A percentile compares a stretch with the other conserved stretches of the same genome.
phyloP scores from a whole-genome alignment of 1,140 invertebrate genomes.

The Orussus abietinus region DNA sequence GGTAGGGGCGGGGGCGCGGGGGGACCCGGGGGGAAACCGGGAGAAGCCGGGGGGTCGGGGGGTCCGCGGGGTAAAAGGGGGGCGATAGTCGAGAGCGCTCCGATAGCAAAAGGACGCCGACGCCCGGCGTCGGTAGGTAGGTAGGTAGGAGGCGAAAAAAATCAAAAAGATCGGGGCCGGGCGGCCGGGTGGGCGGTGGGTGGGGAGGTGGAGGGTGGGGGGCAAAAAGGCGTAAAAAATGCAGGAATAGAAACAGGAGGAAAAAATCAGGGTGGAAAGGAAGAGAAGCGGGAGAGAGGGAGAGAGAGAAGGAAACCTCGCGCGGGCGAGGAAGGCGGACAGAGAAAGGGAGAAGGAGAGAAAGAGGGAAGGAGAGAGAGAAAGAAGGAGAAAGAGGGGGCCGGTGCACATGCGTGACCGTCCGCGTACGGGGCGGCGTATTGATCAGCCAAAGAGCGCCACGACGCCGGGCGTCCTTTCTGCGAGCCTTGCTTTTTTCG shows the following conservation, averaged over 20 bases:
- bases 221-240: slow-evolving; percentile 26
- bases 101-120: slow-evolving; percentile 39
- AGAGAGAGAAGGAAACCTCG: no score
- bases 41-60: slow-evolving; percentile 1
- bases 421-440: slow-evolving; percentile 52
- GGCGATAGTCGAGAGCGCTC: slow-evolving; percentile 32
- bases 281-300: slow-evolving; percentile 20
- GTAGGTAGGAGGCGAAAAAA: slow-evolving; percentile 32
- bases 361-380: slow-evolving; percentile 16
- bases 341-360: slow-evolving; percentile 15
- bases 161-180: slow-evolving; percentile 28
- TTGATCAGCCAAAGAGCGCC: slow-evolving; percentile 56
- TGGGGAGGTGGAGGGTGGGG: slow-evolving; percentile 3
- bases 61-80: neutral
- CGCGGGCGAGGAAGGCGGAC: slow-evolving; percentile 16
- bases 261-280: slow-evolving; percentile 18
- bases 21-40: slow-evolving; percentile 15
- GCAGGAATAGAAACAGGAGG: neutral
- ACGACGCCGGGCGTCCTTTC: slow-evolving; percentile 54
- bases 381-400: slow-evolving; percentile 20
- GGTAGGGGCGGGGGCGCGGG: neutral
- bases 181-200: slow-evolving; percentile 15
- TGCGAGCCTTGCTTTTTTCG: slow-evolving; percentile 54
- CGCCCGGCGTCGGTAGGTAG: slow-evolving; percentile 30
- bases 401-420: slow-evolving; percentile 53